Conservation (phyloP, 2,797 vertebrate genomes). For the Notamacropus eugenii region DNA sequence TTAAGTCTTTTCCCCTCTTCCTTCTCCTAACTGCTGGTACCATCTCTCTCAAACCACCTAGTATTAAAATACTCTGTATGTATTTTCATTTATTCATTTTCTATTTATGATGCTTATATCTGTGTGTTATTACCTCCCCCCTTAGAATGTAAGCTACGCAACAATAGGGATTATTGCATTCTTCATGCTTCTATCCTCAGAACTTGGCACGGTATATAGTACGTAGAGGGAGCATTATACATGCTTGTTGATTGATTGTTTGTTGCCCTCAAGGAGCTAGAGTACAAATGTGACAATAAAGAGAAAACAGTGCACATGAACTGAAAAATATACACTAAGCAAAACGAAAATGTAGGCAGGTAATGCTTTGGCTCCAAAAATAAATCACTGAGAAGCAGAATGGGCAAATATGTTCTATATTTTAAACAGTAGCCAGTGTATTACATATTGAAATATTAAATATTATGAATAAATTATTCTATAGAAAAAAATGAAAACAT, state of each 20-base stretch:
- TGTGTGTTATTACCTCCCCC: neutral
- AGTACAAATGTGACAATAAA: neutral
- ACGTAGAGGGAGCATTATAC: neutral
- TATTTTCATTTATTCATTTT: neutral
- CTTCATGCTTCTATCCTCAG: neutral
- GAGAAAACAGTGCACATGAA: neutral
- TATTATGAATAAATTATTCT: neutral
- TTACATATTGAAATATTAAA: neutral
- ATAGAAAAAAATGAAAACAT: neutral
- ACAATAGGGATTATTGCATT: neutral
- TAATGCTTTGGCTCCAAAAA: neutral
- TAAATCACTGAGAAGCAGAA: neutral
- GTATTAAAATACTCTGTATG: neutral
- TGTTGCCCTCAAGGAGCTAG: neutral
- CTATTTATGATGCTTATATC: neutral
- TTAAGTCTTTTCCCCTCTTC: neutral
- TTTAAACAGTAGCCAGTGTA: neutral
- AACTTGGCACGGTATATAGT: neutral
- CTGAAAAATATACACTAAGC: neutral
- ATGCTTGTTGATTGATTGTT: neutral
- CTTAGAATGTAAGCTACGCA: neutral
- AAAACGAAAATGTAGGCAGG: neutral
- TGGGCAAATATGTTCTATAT: neutral
- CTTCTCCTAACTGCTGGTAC: neutral
- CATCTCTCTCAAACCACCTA: neutral